These are phyloP conservation scores for Candidula unifasciata DNA, from an alignment of 2,888 invertebrate genomes.

Conservation along the genomic window DNA sequence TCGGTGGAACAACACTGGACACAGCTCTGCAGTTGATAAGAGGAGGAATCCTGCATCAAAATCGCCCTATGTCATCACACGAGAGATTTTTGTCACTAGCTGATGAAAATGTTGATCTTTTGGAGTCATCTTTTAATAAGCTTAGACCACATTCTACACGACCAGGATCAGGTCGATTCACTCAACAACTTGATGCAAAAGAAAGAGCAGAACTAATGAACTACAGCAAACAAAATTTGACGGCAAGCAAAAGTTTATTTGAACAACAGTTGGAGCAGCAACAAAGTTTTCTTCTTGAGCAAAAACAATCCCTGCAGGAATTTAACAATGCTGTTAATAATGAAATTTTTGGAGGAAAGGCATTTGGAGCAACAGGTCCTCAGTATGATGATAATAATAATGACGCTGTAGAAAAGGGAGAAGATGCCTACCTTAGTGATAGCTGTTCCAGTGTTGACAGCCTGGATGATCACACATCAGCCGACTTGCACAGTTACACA, in stretches of 20 bases:
- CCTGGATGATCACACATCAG: slow-evolving; percentile 61
- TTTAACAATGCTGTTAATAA: slow-evolving; percentile 70
- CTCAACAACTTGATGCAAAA: slow-evolving; percentile 25
- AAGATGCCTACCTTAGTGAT: slow-evolving; percentile 56
- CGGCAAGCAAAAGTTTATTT: slow-evolving; percentile 72
- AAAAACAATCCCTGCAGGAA: slow-evolving; percentile 70
- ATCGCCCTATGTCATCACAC: slow-evolving; percentile 49
- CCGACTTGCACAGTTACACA: neutral
- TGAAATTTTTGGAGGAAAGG: slow-evolving; percentile 66
- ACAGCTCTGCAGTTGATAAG: slow-evolving; percentile 69
- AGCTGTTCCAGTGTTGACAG: slow-evolving; percentile 71
- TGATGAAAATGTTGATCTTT: slow-evolving; percentile 61
- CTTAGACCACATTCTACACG: slow-evolving; percentile 38
- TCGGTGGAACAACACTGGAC: slow-evolving; percentile 60
- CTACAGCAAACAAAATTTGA: slow-evolving; percentile 70
- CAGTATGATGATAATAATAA: slow-evolving; percentile 21
- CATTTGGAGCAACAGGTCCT: slow-evolving; percentile 53
- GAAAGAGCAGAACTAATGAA: slow-evolving; percentile 61
- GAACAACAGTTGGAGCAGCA: slow-evolving; percentile 74
- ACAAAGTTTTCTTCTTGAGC: slow-evolving; percentile 67
- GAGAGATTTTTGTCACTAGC: slow-evolving; percentile 44
- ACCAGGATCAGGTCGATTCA: slow-evolving; percentile 51
- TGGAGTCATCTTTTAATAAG: slow-evolving; percentile 60
- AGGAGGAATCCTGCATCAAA: slow-evolving; percentile 59
- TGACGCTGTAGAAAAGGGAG: neutral